Conservation (phyloP, 2,888 invertebrate genomes). For the Lordiphosa fenestrarum region DNA sequence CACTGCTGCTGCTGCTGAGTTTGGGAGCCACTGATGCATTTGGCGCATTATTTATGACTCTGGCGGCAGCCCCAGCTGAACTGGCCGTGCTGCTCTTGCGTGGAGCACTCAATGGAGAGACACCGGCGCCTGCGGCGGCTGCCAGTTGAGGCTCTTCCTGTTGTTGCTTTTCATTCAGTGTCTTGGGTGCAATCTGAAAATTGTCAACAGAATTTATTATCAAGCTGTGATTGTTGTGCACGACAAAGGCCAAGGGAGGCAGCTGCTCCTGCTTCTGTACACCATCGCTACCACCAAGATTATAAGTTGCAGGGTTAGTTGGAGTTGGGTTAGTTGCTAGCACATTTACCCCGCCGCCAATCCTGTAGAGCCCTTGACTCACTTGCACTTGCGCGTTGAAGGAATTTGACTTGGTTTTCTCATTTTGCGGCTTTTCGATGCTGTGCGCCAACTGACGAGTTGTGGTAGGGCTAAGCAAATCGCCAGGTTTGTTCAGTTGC, state of each 20-base stretch:
- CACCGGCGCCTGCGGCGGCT: constrained; percentile 17
- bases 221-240: constrained; percentile 68
- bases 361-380: constrained; percentile 80
- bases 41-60: constrained; percentile 24
- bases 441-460: constrained; percentile 48
- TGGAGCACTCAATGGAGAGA: constrained; percentile 72
- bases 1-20: constrained; percentile 55
- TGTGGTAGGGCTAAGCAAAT: constrained; percentile 37
- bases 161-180: constrained; percentile 57
- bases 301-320: constrained; percentile 25
- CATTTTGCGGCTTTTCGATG: constrained; percentile 68
- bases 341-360: constrained; percentile 75
- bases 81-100: constrained; percentile 51
- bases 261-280: constrained; percentile 38
- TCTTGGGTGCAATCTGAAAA: constrained; percentile 80
- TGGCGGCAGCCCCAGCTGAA: constrained; percentile 4
- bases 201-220: constrained; percentile 81
- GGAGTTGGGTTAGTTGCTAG: constrained; percentile 65
- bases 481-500: constrained; percentile 55
- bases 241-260: constrained; percentile 40
- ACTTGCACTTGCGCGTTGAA: constrained; percentile 79
- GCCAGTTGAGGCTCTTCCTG: constrained; percentile 46
- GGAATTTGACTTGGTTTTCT: constrained; percentile 55
- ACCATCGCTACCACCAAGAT: constrained; percentile 40
- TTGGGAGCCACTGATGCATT: constrained; percentile 54